Percentiles rank a stretch among this genome's conserved stretches.
phyloP scores from a whole-genome alignment of 2,797 vertebrate genomes.

The Pseudomugil gertrudae region DNA sequence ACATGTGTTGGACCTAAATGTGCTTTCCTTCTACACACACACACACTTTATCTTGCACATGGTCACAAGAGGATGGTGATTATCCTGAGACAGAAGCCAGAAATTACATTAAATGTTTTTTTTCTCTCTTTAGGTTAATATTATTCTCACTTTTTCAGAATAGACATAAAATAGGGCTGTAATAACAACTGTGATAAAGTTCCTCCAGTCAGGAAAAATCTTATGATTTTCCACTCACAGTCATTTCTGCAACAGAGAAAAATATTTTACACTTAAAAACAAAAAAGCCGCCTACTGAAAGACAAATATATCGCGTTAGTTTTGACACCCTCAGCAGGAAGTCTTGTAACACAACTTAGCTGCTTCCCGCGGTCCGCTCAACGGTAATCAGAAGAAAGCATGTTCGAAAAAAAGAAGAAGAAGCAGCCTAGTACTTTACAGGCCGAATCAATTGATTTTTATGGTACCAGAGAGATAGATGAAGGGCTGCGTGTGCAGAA shows the following conservation, averaged over 20 bases:
- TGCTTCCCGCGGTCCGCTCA: slow-evolving; percentile 20
- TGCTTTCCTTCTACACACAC: too few species aligned
- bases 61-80: background rate
- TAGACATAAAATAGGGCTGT: background rate
- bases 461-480: slow-evolving; percentile 69
- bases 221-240: background rate
- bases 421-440: slow-evolving; percentile 41
- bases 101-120: background rate
- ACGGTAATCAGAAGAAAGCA: slow-evolving; percentile 51
- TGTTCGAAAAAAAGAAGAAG: slow-evolving; percentile 19
- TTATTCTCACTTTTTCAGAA: background rate
- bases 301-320: slow-evolving; percentile 9
- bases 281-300: background rate
- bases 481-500: slow-evolving; percentile 62
- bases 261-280: background rate
- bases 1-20: background rate
- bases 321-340: slow-evolving; percentile 27
- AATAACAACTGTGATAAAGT: background rate
- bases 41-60: background rate
- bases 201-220: background rate
- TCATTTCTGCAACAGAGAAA: background rate
- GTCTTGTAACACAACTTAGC: slow-evolving; percentile 26
- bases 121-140: background rate
- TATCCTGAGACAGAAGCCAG: background rate
- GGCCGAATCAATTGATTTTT: slow-evolving; percentile 76